A percentile compares a stretch with the other conserved stretches of the same genome.
Conservation (phyloP, 2,888 invertebrate genomes). For the Pachycephus smyrnensis region DNA sequence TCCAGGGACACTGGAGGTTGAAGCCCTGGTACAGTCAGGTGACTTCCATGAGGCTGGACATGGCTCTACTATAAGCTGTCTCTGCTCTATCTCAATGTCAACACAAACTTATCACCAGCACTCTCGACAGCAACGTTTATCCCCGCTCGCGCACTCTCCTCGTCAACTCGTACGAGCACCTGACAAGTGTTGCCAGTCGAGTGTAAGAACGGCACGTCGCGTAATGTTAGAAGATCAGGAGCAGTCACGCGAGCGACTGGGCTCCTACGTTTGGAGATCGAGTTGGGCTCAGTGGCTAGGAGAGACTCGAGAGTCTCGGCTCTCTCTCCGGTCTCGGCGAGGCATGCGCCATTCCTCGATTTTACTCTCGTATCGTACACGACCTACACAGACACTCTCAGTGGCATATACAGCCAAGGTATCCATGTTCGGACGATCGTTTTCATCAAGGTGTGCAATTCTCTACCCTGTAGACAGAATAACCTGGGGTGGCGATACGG, state of each 20-base stretch:
- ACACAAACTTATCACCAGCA: conserved; percentile 20
- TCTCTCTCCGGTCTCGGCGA: conserved; percentile 26
- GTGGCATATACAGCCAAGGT: background rate
- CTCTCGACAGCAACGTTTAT: background rate
- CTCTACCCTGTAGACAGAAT: background rate
- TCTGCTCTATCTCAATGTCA: conserved; percentile 4
- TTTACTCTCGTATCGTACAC: conserved; percentile 45
- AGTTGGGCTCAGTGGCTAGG: background rate
- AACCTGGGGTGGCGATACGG: background rate
- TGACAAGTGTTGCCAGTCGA: background rate
- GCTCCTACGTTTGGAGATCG: background rate
- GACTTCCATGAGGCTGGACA: background rate
- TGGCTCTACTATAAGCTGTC: background rate
- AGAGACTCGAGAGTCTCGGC: background rate
- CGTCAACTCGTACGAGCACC: background rate
- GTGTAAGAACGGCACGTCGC: background rate
- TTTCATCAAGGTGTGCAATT: background rate
- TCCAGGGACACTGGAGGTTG: background rate
- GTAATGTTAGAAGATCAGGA: background rate
- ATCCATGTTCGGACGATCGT: background rate
- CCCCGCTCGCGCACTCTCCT: background rate
- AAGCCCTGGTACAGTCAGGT: background rate
- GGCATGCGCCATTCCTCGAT: conserved; percentile 46
- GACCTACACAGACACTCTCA: conserved; percentile 44
- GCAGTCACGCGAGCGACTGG: background rate